phyloP scores from a whole-genome alignment of 2,888 invertebrate genomes.

The Pycnomerus fuliginosus region DNA sequence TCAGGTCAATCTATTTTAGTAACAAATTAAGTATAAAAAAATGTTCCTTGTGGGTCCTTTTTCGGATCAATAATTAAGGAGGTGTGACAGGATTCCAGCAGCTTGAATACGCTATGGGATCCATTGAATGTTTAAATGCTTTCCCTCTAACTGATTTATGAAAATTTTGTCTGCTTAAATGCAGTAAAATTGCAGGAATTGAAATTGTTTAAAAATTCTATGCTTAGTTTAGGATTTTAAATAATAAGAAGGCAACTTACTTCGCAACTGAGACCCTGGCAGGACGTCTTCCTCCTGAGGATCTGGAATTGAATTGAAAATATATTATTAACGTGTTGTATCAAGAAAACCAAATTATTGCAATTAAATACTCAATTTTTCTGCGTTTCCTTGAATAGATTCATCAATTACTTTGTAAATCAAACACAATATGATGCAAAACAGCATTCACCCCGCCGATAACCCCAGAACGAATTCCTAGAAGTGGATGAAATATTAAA shows the following conservation, averaged over 20 bases:
- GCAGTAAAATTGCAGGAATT: too few relatives aligned
- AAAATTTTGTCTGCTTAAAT: conserved; percentile 1
- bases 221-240: conserved; percentile 4
- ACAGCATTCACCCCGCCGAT: too few relatives aligned
- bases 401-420: too few relatives aligned
- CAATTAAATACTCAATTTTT: too few relatives aligned
- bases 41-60: too few relatives aligned
- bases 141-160: conserved; percentile 2
- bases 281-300: conserved; percentile 22
- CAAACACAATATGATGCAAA: too few relatives aligned
- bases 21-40: conserved; percentile 1
- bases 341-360: too few relatives aligned
- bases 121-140: conserved; percentile 34
- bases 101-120: conserved; percentile 36
- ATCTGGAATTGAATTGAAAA: conserved; percentile 13
- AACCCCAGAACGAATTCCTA: too few relatives aligned
- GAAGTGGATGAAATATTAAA: too few relatives aligned
- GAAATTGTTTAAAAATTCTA: too few relatives aligned
- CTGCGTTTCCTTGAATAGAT: too few relatives aligned
- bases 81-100: conserved; percentile 37
- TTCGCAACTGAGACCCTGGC: conserved; percentile 5
- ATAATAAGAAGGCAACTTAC: conserved; percentile 11
- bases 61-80: conserved; percentile 40
- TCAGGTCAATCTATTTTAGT: not conserved
- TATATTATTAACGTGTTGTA: too few relatives aligned